Conservation (phyloP, 2,888 invertebrate species). For the Gisinianus flammeolus region DNA sequence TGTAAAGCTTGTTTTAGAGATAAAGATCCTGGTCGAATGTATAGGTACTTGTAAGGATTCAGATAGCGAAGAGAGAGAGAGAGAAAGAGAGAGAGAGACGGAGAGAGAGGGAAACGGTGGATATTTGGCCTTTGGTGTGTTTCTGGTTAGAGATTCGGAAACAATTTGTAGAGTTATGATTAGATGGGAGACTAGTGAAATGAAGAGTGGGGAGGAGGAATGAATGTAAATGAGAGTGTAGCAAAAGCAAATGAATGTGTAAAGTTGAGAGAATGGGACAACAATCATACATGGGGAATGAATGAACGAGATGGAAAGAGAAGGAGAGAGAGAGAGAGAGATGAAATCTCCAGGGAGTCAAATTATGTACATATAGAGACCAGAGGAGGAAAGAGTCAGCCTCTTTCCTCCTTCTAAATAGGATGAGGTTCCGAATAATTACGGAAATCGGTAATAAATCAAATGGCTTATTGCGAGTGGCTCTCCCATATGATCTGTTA, state of each 20-base stretch:
- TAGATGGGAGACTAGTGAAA: neutral
- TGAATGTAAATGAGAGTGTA: slow-evolving; percentile 30
- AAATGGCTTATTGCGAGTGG: slow-evolving; percentile 55
- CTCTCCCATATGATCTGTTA: slow-evolving; percentile 54
- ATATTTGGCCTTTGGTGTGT: neutral
- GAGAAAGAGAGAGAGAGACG: neutral
- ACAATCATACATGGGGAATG: neutral
- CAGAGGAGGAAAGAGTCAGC: slow-evolving; percentile 26
- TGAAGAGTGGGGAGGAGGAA: neutral
- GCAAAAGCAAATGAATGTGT: slow-evolving; percentile 13
- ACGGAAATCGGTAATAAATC: slow-evolving; percentile 59
- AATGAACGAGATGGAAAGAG: slow-evolving; percentile 2
- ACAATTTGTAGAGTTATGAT: slow-evolving; percentile 19
- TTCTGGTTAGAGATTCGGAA: slow-evolving; percentile 15
- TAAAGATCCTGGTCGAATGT: too few species aligned
- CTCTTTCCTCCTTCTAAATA: slow-evolving; percentile 48
- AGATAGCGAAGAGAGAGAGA: neutral
- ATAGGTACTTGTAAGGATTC: too few species aligned
- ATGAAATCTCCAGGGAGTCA: slow-evolving; percentile 31
- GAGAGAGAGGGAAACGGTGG: neutral
- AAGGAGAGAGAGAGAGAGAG: slow-evolving; percentile 20
- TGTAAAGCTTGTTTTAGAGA: too few species aligned
- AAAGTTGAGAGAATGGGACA: slow-evolving; percentile 9
- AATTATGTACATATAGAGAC: slow-evolving; percentile 22
- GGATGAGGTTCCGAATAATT: slow-evolving; percentile 59